These are phyloP conservation scores for Pangasianodon hypophthalmus DNA, from an alignment of 2,113 vertebrate genomes.

Conservation along the genomic window DNA sequence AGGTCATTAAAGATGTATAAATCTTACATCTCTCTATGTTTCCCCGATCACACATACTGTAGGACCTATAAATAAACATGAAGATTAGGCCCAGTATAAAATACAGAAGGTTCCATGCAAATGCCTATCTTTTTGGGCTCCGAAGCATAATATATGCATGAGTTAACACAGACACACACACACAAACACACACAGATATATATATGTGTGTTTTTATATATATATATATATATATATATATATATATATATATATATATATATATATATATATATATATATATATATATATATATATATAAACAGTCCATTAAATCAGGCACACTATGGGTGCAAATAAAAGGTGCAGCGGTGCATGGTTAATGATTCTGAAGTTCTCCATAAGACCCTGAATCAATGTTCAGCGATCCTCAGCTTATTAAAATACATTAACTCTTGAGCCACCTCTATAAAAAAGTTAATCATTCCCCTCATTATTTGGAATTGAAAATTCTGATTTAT, in stretches of 20 bases:
- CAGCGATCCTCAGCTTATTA: slow-evolving; percentile 39
- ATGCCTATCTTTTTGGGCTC: background rate
- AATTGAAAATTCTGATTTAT: slow-evolving; percentile 49
- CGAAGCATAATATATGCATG: slow-evolving; percentile 13
- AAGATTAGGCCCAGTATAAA: background rate
- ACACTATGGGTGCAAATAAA: slow-evolving; percentile 10
- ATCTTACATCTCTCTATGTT: background rate
- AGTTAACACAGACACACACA: slow-evolving; percentile 12
- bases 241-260: background rate
- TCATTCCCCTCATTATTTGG: slow-evolving; percentile 48
- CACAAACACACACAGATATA: background rate
- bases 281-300: background rate
- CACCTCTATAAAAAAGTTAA: slow-evolving; percentile 52
- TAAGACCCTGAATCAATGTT: slow-evolving; percentile 51
- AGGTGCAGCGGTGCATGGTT: slow-evolving; percentile 40
- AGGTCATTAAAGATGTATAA: slow-evolving; percentile 21
- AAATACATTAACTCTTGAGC: slow-evolving; percentile 43
- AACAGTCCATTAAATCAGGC: background rate
- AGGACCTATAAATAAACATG: background rate
- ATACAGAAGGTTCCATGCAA: background rate
- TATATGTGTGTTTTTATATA: too few relatives aligned
- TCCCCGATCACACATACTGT: background rate
- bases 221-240: background rate
- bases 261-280: background rate
- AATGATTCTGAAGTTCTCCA: slow-evolving; percentile 28